A percentile compares a stretch with the other conserved stretches of the same genome.
Evolutionary conservation across 1,140 invertebrate genomes (phyloP).

Genomic region (Dufourea novaeangliae): DNA sequence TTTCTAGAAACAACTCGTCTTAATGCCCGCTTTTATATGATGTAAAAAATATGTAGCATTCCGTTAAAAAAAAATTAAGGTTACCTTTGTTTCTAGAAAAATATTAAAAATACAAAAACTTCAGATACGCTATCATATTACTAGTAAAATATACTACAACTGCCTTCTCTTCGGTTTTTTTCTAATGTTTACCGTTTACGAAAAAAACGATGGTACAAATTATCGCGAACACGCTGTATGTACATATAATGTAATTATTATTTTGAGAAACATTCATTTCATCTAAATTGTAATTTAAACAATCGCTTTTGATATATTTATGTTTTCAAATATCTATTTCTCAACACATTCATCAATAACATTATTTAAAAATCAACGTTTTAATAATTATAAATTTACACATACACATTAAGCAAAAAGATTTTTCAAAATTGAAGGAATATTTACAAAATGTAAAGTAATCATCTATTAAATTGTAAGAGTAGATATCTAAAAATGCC

Average conservation of each 20-base stretch:
- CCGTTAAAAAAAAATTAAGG: too few relatives aligned
- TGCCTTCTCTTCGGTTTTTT: too few relatives aligned
- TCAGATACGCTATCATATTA: too few relatives aligned
- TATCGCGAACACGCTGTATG: too few relatives aligned
- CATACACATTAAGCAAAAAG: conserved; percentile 23
- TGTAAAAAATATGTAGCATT: too few relatives aligned
- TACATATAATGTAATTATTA: conserved; percentile 25
- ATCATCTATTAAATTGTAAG: conserved; percentile 39
- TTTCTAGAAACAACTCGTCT: too few relatives aligned
- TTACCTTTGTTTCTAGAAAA: too few relatives aligned
- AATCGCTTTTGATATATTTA: background rate
- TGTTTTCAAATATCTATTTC: conserved; percentile 29
- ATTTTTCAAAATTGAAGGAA: conserved; percentile 23
- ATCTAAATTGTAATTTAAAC: conserved; percentile 34
- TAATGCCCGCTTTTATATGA: too few relatives aligned
- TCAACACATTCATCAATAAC: conserved; percentile 33
- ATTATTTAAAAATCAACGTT: conserved; percentile 12
- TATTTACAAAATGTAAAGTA: conserved; percentile 33
- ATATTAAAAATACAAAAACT: too few relatives aligned
- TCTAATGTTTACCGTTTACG: too few relatives aligned
- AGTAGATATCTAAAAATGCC: conserved; percentile 15
- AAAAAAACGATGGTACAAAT: too few relatives aligned
- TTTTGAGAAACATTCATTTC: conserved; percentile 35
- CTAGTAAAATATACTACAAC: too few relatives aligned
- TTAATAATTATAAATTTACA: conserved; percentile 36